Evolutionary conservation across 2,797 vertebrate genomes (phyloP).

Genomic region (Enteromius afrohamiltoni): DNA sequence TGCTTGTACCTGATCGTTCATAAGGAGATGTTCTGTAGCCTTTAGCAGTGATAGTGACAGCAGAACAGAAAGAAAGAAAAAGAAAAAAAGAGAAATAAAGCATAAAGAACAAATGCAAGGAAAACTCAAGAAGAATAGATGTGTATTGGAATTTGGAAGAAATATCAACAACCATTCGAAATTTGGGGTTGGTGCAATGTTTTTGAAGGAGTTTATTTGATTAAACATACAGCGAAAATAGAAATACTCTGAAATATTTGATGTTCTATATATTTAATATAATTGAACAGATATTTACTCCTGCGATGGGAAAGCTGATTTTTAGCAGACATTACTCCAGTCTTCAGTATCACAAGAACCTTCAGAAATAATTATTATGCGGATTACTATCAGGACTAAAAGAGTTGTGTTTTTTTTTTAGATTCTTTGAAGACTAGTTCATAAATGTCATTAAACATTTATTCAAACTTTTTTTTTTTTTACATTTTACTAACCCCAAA

Average conservation of each 20-base stretch:
- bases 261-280: not conserved
- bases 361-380: not conserved
- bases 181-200: not conserved
- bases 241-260: not conserved
- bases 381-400: not conserved
- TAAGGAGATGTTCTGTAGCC: constrained; percentile 81
- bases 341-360: not conserved
- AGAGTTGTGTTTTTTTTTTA: not conserved
- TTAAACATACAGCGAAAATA: not conserved
- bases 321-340: not conserved
- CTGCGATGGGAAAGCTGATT: not conserved
- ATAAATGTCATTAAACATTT: not conserved
- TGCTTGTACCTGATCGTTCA: constrained; percentile 82
- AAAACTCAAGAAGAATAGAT: constrained; percentile 18
- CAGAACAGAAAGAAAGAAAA: constrained; percentile 57
- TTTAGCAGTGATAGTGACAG: constrained; percentile 68
- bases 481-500: not conserved
- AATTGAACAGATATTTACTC: not conserved
- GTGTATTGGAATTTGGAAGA: not conserved
- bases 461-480: not conserved
- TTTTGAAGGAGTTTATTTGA: not conserved
- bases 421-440: not conserved
- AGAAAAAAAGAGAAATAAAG: constrained; percentile 43
- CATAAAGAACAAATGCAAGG: constrained; percentile 50
- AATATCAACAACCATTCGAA: not conserved